Conservation (phyloP, 2,888 invertebrate species). For the Aphodius granarius region DNA sequence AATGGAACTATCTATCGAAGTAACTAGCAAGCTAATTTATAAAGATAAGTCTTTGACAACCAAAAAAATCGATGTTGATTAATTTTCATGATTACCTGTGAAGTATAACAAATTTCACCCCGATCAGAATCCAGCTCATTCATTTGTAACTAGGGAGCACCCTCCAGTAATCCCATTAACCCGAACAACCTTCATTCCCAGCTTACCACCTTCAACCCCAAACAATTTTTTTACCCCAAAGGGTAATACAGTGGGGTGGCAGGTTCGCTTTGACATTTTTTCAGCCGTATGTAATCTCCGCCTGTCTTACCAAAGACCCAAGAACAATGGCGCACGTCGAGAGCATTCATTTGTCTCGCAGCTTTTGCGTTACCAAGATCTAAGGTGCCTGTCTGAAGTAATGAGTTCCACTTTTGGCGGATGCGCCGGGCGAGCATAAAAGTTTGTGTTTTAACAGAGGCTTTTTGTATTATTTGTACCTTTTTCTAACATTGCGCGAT, state of each 20-base stretch:
- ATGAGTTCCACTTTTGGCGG: neutral
- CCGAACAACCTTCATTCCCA: neutral
- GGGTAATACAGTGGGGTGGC: neutral
- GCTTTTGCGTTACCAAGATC: neutral
- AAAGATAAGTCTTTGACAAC: too few relatives aligned
- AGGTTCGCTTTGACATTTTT: neutral
- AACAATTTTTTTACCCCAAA: neutral
- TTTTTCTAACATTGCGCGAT: too few relatives aligned
- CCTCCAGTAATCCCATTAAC: neutral
- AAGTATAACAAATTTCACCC: neutral
- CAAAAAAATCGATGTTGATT: neutral
- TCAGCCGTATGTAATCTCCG: neutral
- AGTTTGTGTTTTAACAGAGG: neutral
- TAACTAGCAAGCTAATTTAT: too few relatives aligned
- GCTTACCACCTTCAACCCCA: neutral
- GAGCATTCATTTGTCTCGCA: neutral
- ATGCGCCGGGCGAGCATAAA: neutral
- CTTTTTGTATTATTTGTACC: neutral
- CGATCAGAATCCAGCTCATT: neutral
- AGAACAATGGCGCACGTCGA: neutral
- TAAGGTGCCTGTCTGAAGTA: neutral
- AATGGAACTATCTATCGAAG: too few relatives aligned
- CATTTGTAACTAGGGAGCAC: neutral
- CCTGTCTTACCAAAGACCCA: neutral
- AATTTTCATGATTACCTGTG: neutral